Evolutionary conservation across 1,140 invertebrate species (phyloP).

Genomic region (Hesperophylax magnus): DNA sequence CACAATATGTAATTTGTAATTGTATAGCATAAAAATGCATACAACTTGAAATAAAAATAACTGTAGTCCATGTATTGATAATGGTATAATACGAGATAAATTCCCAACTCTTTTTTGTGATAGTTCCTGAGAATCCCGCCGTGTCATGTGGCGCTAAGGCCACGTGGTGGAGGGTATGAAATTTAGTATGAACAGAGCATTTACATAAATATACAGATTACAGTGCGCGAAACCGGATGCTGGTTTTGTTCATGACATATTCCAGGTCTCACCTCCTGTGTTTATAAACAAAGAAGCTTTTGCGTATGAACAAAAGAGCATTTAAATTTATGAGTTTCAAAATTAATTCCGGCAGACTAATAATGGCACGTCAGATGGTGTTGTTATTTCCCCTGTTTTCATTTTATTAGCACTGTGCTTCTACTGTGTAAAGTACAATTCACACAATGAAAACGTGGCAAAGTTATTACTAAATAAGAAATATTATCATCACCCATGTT

Average conservation of each 20-base stretch:
- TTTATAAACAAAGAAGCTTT: conserved; percentile 9
- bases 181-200: not conserved
- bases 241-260: conserved; percentile 33
- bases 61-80: too few species aligned
- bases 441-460: too few species aligned
- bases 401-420: too few species aligned
- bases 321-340: conserved; percentile 27
- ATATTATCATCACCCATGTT: too few species aligned
- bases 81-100: too few species aligned
- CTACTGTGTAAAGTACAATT: too few species aligned
- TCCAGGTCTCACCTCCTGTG: conserved; percentile 4
- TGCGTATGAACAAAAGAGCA: not conserved
- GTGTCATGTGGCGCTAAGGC: not conserved
- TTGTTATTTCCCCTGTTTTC: too few species aligned
- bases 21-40: too few species aligned
- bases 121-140: not conserved
- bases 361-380: not conserved
- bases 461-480: too few species aligned
- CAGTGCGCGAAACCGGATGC: conserved; percentile 18
- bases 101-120: not conserved
- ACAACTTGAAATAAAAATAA: too few species aligned
- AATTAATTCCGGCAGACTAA: conserved; percentile 8
- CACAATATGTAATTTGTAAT: too few species aligned
- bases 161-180: not conserved
- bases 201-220: conserved; percentile 26